Evolutionary conservation across 1,140 invertebrate species (phyloP).

Genomic region (Leptopilina boulardi): DNA sequence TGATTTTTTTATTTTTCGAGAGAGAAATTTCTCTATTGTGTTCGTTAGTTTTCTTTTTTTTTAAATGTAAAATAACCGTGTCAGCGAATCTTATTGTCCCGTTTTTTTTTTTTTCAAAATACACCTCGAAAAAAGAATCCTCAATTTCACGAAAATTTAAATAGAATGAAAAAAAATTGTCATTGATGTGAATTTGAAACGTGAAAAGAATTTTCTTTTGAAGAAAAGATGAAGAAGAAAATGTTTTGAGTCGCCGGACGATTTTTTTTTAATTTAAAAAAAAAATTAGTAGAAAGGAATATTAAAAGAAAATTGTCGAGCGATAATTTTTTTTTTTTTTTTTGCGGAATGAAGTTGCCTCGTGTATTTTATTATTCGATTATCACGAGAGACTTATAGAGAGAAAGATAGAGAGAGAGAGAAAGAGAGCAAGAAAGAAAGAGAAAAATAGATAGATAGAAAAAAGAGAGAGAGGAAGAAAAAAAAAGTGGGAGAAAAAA

Average conservation of each 20-base stretch:
- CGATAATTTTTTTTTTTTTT: conserved; percentile 3
- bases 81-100: neutral
- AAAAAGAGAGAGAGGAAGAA: conserved; percentile 48
- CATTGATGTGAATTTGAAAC: conserved; percentile 35
- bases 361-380: conserved; percentile 49
- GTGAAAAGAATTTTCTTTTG: neutral
- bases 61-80: conserved; percentile 29
- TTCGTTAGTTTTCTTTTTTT: neutral
- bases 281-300: conserved; percentile 20
- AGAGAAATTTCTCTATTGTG: neutral
- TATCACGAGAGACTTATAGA: conserved; percentile 41
- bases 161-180: conserved; percentile 33
- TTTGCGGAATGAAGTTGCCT: conserved; percentile 19
- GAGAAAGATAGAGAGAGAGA: conserved; percentile 38
- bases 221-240: conserved; percentile 35
- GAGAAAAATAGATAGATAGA: conserved; percentile 48
- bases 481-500: conserved; percentile 48
- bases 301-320: conserved; percentile 19
- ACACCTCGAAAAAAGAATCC: conserved; percentile 36
- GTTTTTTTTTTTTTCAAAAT: conserved; percentile 25
- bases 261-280: neutral
- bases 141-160: conserved; percentile 14
- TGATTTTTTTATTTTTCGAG: neutral
- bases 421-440: conserved; percentile 47
- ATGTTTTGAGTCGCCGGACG: conserved; percentile 42